Percentiles rank a stretch among this genome's conserved stretches.
phyloP scores from a whole-genome alignment of 2,888 invertebrate species.

The Amiota mariae region DNA sequence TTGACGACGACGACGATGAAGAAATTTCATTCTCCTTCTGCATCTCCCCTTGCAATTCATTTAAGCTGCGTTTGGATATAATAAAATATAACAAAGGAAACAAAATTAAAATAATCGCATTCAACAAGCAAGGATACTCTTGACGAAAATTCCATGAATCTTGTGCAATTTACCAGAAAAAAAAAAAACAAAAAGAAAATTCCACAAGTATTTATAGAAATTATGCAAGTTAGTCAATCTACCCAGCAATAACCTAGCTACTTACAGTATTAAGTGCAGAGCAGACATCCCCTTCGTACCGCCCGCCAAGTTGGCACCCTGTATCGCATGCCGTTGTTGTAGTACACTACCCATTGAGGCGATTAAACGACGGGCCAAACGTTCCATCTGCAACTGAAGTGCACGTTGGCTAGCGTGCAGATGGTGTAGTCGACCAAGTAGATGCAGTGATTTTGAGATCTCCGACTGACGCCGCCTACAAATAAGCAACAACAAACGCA shows the following conservation, averaged over 20 bases:
- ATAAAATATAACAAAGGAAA: slow-evolving; percentile 33
- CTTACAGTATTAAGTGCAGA: slow-evolving; percentile 60
- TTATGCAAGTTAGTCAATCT: slow-evolving; percentile 26
- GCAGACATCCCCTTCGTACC: slow-evolving; percentile 42
- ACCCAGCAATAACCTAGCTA: slow-evolving; percentile 32
- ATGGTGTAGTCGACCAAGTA: slow-evolving; percentile 61
- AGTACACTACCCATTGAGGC: slow-evolving; percentile 44
- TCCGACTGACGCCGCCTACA: slow-evolving; percentile 35
- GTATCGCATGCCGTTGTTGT: slow-evolving; percentile 53
- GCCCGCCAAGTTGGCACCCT: slow-evolving; percentile 49
- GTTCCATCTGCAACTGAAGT: slow-evolving; percentile 63
- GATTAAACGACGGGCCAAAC: slow-evolving; percentile 57
- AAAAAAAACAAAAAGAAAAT: slow-evolving; percentile 41
- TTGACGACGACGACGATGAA: slow-evolving; percentile 8
- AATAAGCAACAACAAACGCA: slow-evolving; percentile 53
- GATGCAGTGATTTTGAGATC: slow-evolving; percentile 52
- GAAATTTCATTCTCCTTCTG: slow-evolving; percentile 6
- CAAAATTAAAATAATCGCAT: slow-evolving; percentile 45
- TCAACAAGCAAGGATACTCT: not conserved
- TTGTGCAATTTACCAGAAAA: slow-evolving; percentile 34
- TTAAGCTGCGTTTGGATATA: slow-evolving; percentile 47
- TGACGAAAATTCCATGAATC: not conserved
- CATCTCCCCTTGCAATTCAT: slow-evolving; percentile 41
- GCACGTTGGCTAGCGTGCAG: slow-evolving; percentile 51
- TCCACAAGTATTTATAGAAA: slow-evolving; percentile 35